phyloP scores from a whole-genome alignment of 53 echinoderm and acorn worm species.

The Apostichopus leukothele region DNA sequence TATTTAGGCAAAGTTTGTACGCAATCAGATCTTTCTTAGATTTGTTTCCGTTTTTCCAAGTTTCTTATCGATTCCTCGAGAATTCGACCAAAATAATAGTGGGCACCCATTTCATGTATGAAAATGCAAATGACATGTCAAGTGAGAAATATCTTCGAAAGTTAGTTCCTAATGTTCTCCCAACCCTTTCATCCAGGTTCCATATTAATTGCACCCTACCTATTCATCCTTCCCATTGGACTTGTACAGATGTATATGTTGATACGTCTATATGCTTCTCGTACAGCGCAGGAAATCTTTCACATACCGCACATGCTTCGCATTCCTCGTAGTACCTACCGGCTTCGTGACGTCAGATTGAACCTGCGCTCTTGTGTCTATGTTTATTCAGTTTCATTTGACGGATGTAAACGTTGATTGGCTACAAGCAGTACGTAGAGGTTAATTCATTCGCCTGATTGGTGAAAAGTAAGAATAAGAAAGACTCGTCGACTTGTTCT shows the following conservation, averaged over 20 bases:
- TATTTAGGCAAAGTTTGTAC: slow-evolving; percentile 8
- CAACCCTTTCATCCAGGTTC: neutral
- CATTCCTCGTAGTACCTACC: slow-evolving; percentile 17
- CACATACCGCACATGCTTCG: slow-evolving; percentile 4
- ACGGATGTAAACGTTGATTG: slow-evolving; percentile 23
- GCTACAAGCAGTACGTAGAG: slow-evolving; percentile 4
- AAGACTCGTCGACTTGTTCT: slow-evolving; percentile 5
- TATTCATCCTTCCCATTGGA: neutral
- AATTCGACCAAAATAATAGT: neutral
- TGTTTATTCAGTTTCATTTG: slow-evolving; percentile 26
- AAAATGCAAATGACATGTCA: neutral
- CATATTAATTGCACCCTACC: neutral
- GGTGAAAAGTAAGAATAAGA: slow-evolving; percentile 70
- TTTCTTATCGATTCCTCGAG: neutral
- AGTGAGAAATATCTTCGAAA: neutral
- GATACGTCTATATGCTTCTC: neutral
- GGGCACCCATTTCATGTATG: neutral
- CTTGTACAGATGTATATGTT: neutral
- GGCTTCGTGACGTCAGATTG: slow-evolving; percentile 23
- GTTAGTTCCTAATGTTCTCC: neutral
- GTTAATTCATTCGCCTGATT: slow-evolving; percentile 58
- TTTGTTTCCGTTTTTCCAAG: neutral
- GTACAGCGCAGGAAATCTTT: neutral
- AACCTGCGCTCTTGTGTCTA: neutral
- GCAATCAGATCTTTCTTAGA: neutral